Conservation (phyloP, 2,888 invertebrate genomes). For the Drosophila monieri region DNA sequence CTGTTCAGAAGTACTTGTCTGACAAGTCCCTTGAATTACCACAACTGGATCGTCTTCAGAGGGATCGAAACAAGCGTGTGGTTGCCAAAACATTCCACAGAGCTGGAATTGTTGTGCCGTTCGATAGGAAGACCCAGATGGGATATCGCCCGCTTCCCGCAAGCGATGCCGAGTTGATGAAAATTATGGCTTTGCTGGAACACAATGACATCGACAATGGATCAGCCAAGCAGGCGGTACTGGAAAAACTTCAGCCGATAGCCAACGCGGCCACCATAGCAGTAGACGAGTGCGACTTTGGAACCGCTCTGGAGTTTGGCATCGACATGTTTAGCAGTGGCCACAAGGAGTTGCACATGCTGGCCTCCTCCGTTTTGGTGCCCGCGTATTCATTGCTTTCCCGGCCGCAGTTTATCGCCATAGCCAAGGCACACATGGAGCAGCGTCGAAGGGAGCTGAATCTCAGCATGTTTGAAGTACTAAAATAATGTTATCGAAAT, state of each 20-base stretch:
- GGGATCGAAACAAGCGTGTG: constrained; percentile 86
- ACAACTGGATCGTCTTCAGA: constrained; percentile 86
- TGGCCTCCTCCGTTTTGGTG: constrained; percentile 87
- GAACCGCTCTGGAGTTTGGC: constrained; percentile 95
- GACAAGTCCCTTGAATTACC: constrained; percentile 86
- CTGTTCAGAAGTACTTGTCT: constrained; percentile 87
- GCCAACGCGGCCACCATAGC: constrained; percentile 90
- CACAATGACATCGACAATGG: constrained; percentile 82
- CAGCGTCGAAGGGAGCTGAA: constrained; percentile 87
- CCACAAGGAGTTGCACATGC: constrained; percentile 87
- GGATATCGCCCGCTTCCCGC: constrained; percentile 92
- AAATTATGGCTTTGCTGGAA: constrained; percentile 88
- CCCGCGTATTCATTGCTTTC: constrained; percentile 91
- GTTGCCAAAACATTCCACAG: constrained; percentile 91
- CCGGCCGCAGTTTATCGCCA: constrained; percentile 89
- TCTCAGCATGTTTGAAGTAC: constrained; percentile 84
- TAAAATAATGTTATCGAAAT: constrained; percentile 31
- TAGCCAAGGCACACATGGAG: constrained; percentile 90
- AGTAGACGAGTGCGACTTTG: constrained; percentile 97
- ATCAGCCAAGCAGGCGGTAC: constrained; percentile 85
- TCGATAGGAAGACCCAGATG: constrained; percentile 90
- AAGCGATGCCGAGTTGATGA: constrained; percentile 88
- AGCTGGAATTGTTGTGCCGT: constrained; percentile 94
- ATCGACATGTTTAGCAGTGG: constrained; percentile 93
- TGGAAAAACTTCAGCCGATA: constrained; percentile 91